phyloP scores from a whole-genome alignment of 2,888 invertebrate genomes.

The Euplagia quadripunctaria region DNA sequence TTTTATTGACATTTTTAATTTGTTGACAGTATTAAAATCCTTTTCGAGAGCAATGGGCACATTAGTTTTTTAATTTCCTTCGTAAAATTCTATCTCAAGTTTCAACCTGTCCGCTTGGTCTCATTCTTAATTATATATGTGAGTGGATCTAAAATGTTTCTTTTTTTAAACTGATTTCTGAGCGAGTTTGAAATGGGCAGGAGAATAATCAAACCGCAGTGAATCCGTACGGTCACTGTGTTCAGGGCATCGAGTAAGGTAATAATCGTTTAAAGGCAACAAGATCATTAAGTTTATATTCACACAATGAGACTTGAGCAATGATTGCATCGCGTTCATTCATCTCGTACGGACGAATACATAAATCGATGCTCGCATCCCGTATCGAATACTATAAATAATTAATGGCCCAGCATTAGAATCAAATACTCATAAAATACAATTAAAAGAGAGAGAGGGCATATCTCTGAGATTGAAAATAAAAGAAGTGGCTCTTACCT shows the following conservation, averaged over 20 bases:
- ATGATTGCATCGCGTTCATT: conserved; percentile 70
- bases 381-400: conserved; percentile 86
- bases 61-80: conserved; percentile 51
- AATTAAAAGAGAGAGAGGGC: conserved; percentile 85
- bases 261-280: conserved; percentile 52
- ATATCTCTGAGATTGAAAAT: conserved; percentile 81
- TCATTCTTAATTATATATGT: conserved; percentile 30
- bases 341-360: conserved; percentile 74
- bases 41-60: conserved; percentile 51
- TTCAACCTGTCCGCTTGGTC: conserved; percentile 32
- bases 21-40: conserved; percentile 49
- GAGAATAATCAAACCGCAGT: conserved; percentile 34
- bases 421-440: conserved; percentile 88
- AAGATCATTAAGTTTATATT: conserved; percentile 60
- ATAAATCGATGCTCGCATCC: conserved; percentile 83
- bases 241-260: conserved; percentile 40
- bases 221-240: conserved; percentile 32
- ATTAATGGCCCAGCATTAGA: conserved; percentile 86
- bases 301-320: conserved; percentile 67
- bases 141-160: conserved; percentile 22
- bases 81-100: conserved; percentile 44
- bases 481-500: conserved; percentile 82
- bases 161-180: conserved; percentile 22
- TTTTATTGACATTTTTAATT: conserved; percentile 56
- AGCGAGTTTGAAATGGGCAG: conserved; percentile 21